These are phyloP conservation scores for Bradypodion pumilum DNA, from an alignment of 2,797 vertebrate species.

Conservation along the genomic window DNA sequence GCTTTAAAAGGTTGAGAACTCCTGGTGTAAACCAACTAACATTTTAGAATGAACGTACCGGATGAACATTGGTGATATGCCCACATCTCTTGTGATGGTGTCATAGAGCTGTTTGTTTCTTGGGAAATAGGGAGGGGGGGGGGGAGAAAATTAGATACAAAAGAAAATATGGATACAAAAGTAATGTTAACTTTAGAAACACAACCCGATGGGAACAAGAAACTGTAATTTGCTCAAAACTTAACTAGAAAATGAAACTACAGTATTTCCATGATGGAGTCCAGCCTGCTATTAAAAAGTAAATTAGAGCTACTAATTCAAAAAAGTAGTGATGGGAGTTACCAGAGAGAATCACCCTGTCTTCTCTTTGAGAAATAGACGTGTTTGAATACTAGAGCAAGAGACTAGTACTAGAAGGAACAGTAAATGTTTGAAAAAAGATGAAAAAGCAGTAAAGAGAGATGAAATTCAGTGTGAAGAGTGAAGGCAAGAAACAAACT, in stretches of 20 bases:
- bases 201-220: conserved; percentile 35
- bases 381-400: not conserved
- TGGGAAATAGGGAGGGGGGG: conserved; percentile 49
- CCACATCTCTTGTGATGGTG: conserved; percentile 84
- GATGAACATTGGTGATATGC: conserved; percentile 85
- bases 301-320: not conserved
- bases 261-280: not conserved
- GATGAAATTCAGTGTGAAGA: no score
- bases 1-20: no score
- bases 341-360: not conserved
- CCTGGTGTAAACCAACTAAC: fast-evolving
- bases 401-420: no score
- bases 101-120: conserved; percentile 96
- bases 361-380: not conserved
- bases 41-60: conserved; percentile 75
- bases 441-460: no score
- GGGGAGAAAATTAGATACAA: not conserved
- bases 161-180: not conserved
- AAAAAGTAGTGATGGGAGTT: not conserved
- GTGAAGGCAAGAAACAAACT: no score
- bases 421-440: no score
- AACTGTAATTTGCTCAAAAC: conserved; percentile 34
- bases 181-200: conserved; percentile 15
- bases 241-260: not conserved
- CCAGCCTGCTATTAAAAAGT: not conserved